Base-by-base conservation (phyloP, 2,113 vertebrate species). In the Sphyrna mokarran region DNA sequence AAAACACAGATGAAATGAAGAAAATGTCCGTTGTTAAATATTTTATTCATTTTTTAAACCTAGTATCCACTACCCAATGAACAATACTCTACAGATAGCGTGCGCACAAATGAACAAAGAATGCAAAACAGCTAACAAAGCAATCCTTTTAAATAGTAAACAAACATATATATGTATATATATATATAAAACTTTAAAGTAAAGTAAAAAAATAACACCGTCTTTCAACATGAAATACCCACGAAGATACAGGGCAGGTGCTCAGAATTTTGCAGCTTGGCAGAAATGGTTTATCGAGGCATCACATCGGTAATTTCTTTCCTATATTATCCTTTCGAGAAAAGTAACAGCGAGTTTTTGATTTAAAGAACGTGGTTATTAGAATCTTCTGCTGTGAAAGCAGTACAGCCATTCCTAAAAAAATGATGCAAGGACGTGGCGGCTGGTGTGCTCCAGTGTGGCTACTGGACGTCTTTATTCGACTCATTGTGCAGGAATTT, bases 141-240 rank as follows among this genome's bases (percentile, higher is more conserved):
- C 97, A 97, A 98, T 98, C 98, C 97, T 97, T 98, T 99, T 99
- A 99, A 99, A 99, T 99, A 99, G 98, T 98, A 98, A 98, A 99
- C 99, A 99, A 98, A 99, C 98, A 98, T 98, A 95, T 83, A 95
- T 72, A 29, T 86, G 3, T 66, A 68, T 85, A 58, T 85, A 54
- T 85, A 54, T 98, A 98, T 98, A 98, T 97, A 98, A 96, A 97
- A 96, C 97, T 98, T 98, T 98, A 97, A 98, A 98, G 97, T 97
- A 98, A 98, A 98, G 97, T 97, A 97, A 98, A 98, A 98, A 98
- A 97, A 97, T 98, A 98, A 97, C 97, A 97, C 98, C 97, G 98
- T 97, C 70, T 95, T 98, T 98, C 97, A 96, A 98, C 97, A 97
- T 97, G 97, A 98, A 98, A 98, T 98, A 98, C 97, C 98, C 97